Evolutionary conservation across 2,797 vertebrate species (phyloP), one percentile per base, ranked within the genome.

Genomic region (Premnoplex brunnescens): DNA sequence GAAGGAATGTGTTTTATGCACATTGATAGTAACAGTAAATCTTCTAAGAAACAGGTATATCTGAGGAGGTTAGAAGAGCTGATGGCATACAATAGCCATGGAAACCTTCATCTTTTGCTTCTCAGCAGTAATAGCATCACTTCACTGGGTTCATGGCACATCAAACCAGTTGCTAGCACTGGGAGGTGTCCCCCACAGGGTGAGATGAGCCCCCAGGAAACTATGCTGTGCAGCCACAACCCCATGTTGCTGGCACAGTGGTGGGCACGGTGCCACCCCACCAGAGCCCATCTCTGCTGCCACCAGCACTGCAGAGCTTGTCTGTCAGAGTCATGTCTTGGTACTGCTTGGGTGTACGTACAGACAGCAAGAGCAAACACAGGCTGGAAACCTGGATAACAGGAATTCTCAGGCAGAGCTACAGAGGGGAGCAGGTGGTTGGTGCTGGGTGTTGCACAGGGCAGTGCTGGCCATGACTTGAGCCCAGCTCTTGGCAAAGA

Each of bases 151-250:
- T 79, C 37, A 11, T 3, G 24, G 52, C 4, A 0, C 34, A 58
- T 52, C 86, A 66, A 24, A 75, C 23, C 4, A 69, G 41, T 34
- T 46, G 72, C 71, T 36, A 51, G 41, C 0, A 6, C 27, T 17
- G 86, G 43, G 52, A 37, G 14, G 5, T 22, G 73, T 43, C n/a
- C 78, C 58, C 37, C 41, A 2, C 37, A 7, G 17, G 27, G 51
- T 44, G 66, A 73, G 60, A 62, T 63, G 23, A 22, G 56, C 36
- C 2, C 36, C 4, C 5, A 16, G 28, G 39, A 44, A 60, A 23
- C 51, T 49, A 55, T 8, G 20, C 3, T 3, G 44, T 11, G 30
- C 3, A 5, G 55, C 17, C 0, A 2, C 0, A 22, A 32, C 22
- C 26, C 67, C 3, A 2, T 34, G 44, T 51, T 37, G 62, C 51